Base-by-base conservation (phyloP, 1,140 invertebrate genomes). In the Bombus cullumanus region DNA sequence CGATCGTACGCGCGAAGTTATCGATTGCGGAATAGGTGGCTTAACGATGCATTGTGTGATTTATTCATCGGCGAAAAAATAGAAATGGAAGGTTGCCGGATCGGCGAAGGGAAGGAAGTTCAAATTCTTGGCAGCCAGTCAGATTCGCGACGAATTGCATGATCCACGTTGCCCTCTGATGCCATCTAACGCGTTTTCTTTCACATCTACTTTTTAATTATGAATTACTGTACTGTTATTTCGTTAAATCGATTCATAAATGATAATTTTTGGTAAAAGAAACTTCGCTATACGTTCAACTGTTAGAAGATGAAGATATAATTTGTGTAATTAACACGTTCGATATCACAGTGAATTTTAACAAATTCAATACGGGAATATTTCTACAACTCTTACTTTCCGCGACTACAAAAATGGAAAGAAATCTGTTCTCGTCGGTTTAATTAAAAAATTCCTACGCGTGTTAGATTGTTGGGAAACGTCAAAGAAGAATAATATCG, bases 61-160 rank as follows among this genome's bases (percentile, higher is more conserved):
- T 84, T 84, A 84, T 84, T 69, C 75, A 79, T 71, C 76, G 82
- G 12, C 75, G 75, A 84, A 79, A 79, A 84, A 84, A 84, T 84
- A 84, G 82, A 84, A 72, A 79, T 62, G 68, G 82, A 69, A 37
- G 53, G 43, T 25, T 53, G 43, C 37, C 28, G 82, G 57, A 62
- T 84, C 39, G 76, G 75, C 87, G 39, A 88, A 80, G 75, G 82
- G 37, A 66, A 82, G 62, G 69, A 82, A 89, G 71, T 88, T 81
- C 57, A 57, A 59, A 89, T 90, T 89, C 74, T 90, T 90, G 89
- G 88, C 85, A 87, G 57, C 15, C 18, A 28, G 10, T 79, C 85
- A 84, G 53, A 69, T 53, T 53, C 66, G 41, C 57, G 28, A 10
- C 31, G 39, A 66, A 71, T 59, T 53, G 47, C n/a, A 12, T 8